Evolutionary conservation across 1,140 invertebrate genomes (phyloP).

Genomic region (Sipha flava): DNA sequence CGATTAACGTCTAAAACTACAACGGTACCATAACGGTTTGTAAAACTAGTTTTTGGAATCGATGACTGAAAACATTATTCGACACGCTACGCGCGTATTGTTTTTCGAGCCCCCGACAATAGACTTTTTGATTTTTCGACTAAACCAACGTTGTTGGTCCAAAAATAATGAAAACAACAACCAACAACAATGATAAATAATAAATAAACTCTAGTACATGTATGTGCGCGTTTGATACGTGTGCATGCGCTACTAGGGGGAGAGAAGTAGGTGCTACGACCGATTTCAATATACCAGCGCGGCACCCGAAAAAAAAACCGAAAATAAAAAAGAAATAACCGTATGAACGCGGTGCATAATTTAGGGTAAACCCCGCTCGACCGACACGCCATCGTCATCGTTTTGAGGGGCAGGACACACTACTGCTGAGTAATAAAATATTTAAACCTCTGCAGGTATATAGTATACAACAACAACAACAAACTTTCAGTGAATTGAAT

Average conservation of each 20-base stretch:
- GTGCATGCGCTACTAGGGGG: neutral
- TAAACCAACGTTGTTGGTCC: neutral
- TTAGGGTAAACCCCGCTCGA: conserved; percentile 14
- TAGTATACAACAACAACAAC: neutral
- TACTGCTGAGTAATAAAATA: neutral
- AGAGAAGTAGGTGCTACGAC: neutral
- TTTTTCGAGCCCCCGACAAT: neutral
- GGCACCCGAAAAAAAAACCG: neutral
- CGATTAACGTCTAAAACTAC: too few relatives aligned
- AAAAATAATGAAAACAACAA: conserved; percentile 9
- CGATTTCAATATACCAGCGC: conserved; percentile 11
- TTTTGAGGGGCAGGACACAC: conserved; percentile 4
- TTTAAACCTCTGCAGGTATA: conserved; percentile 13
- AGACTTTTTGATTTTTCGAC: neutral
- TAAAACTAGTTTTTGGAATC: too few relatives aligned
- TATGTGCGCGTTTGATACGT: neutral
- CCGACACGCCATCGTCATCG: conserved; percentile 11
- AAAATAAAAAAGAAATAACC: conserved; percentile 17
- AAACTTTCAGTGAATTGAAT: neutral
- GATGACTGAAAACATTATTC: too few relatives aligned
- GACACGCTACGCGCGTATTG: neutral
- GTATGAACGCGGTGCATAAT: conserved; percentile 20
- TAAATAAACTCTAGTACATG: neutral
- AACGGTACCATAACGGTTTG: too few relatives aligned
- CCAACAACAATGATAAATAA: conserved; percentile 15